Conservation (phyloP, 2,113 vertebrate genomes). For the Channa maculata region DNA sequence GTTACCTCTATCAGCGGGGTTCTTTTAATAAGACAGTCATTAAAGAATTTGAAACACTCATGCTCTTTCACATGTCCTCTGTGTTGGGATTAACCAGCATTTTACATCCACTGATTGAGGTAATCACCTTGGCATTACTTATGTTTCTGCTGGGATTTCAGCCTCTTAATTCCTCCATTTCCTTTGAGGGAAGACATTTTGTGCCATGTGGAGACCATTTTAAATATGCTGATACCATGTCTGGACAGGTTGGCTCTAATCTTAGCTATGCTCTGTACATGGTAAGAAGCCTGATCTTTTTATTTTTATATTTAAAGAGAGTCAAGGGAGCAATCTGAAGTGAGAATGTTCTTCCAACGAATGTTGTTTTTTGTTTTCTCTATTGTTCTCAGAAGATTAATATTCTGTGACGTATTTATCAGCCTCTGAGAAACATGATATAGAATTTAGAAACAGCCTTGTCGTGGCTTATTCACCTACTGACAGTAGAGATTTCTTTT, state of each 20-base stretch:
- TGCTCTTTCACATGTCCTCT: not conserved
- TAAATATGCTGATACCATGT: constrained; percentile 56
- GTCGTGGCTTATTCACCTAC: too few relatives aligned
- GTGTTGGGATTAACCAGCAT: constrained; percentile 19
- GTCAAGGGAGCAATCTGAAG: not conserved
- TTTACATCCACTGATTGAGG: constrained; percentile 27
- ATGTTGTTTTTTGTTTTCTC: not conserved
- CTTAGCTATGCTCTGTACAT: constrained; percentile 12
- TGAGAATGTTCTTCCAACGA: constrained; percentile 4
- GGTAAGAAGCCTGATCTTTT: constrained; percentile 2
- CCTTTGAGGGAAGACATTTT: constrained; percentile 52
- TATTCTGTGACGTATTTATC: constrained; percentile 17
- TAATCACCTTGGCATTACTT: constrained; percentile 35
- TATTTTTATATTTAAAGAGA: constrained; percentile 6
- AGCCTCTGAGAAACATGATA: not conserved
- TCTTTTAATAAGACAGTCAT: too few relatives aligned
- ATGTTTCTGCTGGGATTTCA: constrained; percentile 36
- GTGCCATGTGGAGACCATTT: constrained; percentile 56
- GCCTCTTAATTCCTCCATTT: constrained; percentile 45
- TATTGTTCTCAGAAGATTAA: constrained; percentile 10
- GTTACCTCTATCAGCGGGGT: not conserved
- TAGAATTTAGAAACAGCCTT: too few relatives aligned
- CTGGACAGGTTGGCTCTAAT: constrained; percentile 24
- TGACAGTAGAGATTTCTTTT: too few relatives aligned
- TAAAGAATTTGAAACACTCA: too few relatives aligned